These are phyloP conservation scores for Craterocephalus amniculus DNA, from an alignment of 2,797 vertebrate species.

Conservation along the genomic window DNA sequence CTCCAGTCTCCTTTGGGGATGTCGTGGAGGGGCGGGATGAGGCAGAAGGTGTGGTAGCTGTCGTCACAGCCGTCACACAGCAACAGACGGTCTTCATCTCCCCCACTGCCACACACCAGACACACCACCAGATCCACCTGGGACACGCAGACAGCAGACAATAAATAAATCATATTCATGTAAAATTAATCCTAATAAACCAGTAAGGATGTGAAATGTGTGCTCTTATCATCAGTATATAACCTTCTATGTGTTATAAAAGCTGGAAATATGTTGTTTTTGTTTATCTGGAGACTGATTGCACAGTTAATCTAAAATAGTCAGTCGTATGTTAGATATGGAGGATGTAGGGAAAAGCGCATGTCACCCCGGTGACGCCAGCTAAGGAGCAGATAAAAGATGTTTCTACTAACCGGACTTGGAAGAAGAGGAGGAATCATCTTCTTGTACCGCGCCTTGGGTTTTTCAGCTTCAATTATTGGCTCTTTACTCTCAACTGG, in stretches of 20 bases:
- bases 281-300: not conserved
- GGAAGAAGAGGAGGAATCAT: constrained; percentile 79
- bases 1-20: constrained; percentile 97
- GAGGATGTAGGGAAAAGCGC: not conserved
- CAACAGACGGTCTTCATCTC: constrained; percentile 92
- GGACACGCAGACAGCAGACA: constrained; percentile 7
- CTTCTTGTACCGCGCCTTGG: constrained; percentile 89
- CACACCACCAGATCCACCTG: constrained; percentile 97
- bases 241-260: not conserved
- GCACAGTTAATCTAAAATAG: not conserved
- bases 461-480: constrained; percentile 86
- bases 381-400: not conserved
- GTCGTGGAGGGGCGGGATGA: constrained; percentile 92
- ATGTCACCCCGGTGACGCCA: not conserved
- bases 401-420: constrained; percentile 79
- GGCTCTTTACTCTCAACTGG: constrained; percentile 83
- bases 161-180: not conserved
- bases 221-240: not conserved
- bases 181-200: not conserved
- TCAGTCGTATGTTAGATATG: no score
- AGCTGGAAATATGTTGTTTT: not conserved
- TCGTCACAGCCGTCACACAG: constrained; percentile 97
- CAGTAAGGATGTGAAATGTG: not conserved
- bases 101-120: constrained; percentile 92
- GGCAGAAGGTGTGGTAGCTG: constrained; percentile 97